Percentiles rank a stretch among this genome's conserved stretches.
These are phyloP conservation scores for Tretioscincus oriximinensis DNA, from an alignment of 2,113 vertebrate species.

Conservation along the genomic window DNA sequence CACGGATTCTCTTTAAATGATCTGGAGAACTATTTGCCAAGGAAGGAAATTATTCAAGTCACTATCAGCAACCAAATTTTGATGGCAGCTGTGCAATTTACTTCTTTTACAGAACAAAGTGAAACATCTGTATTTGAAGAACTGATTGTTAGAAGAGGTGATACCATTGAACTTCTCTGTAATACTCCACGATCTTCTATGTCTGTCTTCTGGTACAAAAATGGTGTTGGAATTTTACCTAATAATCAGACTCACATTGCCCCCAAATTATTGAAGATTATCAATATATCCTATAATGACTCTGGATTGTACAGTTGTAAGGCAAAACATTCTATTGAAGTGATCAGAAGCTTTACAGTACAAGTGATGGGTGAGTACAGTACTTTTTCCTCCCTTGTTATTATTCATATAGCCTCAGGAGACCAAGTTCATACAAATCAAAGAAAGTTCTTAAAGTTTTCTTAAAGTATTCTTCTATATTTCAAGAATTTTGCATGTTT, in stretches of 20 bases:
- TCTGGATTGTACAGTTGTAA: slow-evolving; percentile 86
- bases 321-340: slow-evolving; percentile 72
- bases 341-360: slow-evolving; percentile 87
- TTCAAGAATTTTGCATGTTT: neutral
- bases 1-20: no score
- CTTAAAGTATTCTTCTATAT: no score
- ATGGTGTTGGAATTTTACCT: slow-evolving; percentile 74
- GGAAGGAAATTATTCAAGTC: no score
- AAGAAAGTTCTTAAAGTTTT: no score
- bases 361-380: slow-evolving; percentile 80
- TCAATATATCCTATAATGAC: slow-evolving; percentile 88
- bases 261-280: slow-evolving; percentile 81
- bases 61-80: neutral
- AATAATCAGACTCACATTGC: slow-evolving; percentile 80
- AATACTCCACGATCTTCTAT: slow-evolving; percentile 72
- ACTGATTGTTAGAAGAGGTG: slow-evolving; percentile 79
- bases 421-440: neutral
- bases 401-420: neutral
- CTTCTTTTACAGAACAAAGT: slow-evolving; percentile 74
- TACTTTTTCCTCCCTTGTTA: neutral
- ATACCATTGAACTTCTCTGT: slow-evolving; percentile 82
- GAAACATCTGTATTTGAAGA: slow-evolving; percentile 81
- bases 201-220: slow-evolving; percentile 85
- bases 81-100: slow-evolving; percentile 16
- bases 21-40: no score